Percentiles rank a stretch among this genome's conserved stretches.
phyloP scores from a whole-genome alignment of 2,113 vertebrate genomes.

The Beaufortia kweichowensis region DNA sequence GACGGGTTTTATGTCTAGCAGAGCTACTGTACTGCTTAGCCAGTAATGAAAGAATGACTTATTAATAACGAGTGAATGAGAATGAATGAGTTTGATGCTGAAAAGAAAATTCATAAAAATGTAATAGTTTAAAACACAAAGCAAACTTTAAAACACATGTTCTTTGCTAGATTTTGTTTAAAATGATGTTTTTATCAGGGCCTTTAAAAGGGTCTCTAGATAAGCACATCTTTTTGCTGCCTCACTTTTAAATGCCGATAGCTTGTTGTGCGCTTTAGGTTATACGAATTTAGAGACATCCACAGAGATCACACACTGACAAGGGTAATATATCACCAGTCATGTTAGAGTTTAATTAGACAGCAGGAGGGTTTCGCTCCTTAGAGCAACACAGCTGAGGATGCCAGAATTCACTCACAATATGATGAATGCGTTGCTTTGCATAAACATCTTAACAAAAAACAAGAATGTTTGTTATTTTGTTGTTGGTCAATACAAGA shows the following conservation, averaged over 20 bases:
- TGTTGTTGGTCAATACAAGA: constrained; percentile 5
- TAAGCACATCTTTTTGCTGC: background rate
- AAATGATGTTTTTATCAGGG: background rate
- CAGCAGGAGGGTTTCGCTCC: background rate
- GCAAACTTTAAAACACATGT: no score
- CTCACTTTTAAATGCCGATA: background rate
- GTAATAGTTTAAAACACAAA: no score
- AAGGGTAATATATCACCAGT: constrained; percentile 22
- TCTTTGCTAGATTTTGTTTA: no score
- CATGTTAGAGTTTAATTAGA: constrained; percentile 15
- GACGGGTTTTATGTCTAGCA: no score
- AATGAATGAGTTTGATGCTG: no score
- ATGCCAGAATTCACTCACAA: background rate
- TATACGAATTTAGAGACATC: background rate
- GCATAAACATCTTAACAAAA: background rate
- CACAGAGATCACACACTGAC: background rate
- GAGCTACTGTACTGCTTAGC: no score
- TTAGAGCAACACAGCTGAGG: constrained; percentile 18
- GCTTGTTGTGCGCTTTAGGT: background rate
- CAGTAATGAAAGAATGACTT: no score
- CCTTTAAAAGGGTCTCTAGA: background rate
- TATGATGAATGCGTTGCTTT: background rate
- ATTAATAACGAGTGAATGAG: no score
- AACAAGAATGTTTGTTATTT: background rate
- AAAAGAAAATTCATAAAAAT: no score